phyloP scores from a whole-genome alignment of 1,140 invertebrate genomes.

The Ceratosolen fusciceps region DNA sequence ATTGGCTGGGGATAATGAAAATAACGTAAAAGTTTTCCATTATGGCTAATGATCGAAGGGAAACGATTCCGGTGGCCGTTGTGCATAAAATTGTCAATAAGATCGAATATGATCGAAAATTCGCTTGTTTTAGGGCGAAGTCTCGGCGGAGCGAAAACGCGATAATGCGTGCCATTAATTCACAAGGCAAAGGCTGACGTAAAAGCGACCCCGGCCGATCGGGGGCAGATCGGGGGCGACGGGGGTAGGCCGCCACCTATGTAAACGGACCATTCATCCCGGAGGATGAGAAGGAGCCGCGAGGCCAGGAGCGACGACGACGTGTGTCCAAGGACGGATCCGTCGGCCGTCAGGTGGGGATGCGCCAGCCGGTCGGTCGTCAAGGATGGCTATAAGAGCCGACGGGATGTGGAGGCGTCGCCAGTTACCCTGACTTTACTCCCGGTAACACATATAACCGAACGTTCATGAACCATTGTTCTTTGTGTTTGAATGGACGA shows the following conservation, averaged over 20 bases:
- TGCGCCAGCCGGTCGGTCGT: conserved; percentile 18
- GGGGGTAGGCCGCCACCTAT: neutral
- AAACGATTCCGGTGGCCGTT: no score
- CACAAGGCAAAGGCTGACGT: neutral
- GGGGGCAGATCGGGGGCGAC: no score
- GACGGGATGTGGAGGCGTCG: conserved; percentile 64
- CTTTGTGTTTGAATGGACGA: conserved; percentile 14
- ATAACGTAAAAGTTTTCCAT: neutral
- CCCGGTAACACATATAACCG: conserved; percentile 56
- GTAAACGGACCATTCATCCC: neutral
- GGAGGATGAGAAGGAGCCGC: neutral
- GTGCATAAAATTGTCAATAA: neutral
- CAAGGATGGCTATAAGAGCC: conserved; percentile 65
- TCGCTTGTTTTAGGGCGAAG: neutral
- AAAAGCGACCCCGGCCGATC: neutral
- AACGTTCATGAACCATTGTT: conserved; percentile 43
- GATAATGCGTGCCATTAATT: neutral
- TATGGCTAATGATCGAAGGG: neutral
- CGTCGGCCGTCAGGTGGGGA: conserved; percentile 42
- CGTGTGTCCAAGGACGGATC: neutral
- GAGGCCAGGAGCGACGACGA: neutral
- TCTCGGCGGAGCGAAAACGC: neutral
- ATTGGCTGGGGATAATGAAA: neutral
- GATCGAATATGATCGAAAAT: neutral
- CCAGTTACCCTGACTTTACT: conserved; percentile 67